phyloP scores from a whole-genome alignment of 92 coral and sea anemone genomes.

The Metridium senile region DNA sequence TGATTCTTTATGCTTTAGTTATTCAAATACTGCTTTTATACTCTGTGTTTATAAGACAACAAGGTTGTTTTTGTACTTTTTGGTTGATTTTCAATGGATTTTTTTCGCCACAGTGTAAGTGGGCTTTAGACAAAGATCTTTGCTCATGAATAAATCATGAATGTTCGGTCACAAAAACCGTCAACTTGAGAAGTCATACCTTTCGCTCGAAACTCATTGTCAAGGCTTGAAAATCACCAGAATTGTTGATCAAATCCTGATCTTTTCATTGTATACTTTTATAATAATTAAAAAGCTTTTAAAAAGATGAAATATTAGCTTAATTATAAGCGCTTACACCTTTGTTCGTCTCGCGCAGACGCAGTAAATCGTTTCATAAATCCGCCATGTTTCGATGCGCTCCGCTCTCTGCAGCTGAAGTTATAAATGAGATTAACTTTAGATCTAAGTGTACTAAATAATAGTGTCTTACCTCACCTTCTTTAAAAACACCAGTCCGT shows the following conservation, averaged over 20 bases:
- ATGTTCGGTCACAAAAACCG: conserved; percentile 55
- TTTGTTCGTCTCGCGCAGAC: too few species aligned
- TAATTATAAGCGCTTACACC: too few species aligned
- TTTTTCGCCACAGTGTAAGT: conserved; percentile 4
- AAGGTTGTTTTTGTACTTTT: too few species aligned
- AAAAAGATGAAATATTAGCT: background rate
- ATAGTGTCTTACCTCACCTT: conserved; percentile 72
- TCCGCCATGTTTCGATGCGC: too few species aligned
- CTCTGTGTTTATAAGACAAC: too few species aligned
- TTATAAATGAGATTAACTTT: too few species aligned
- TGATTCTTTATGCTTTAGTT: background rate
- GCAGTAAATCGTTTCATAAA: too few species aligned
- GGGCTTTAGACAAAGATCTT: background rate
- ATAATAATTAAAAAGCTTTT: background rate
- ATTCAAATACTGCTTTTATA: background rate
- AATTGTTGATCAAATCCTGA: background rate
- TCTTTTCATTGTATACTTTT: background rate
- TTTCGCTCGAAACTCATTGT: conserved; percentile 17
- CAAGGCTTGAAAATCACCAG: conserved; percentile 32
- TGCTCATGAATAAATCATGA: conserved; percentile 73
- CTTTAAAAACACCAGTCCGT: conserved; percentile 69
- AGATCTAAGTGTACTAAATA: too few species aligned
- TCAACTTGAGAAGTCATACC: conserved; percentile 50
- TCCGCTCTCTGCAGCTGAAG: too few species aligned
- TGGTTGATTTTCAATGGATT: too few species aligned